Conservation (phyloP, 2,888 invertebrate species). For the Tuberolachnus salignus region DNA sequence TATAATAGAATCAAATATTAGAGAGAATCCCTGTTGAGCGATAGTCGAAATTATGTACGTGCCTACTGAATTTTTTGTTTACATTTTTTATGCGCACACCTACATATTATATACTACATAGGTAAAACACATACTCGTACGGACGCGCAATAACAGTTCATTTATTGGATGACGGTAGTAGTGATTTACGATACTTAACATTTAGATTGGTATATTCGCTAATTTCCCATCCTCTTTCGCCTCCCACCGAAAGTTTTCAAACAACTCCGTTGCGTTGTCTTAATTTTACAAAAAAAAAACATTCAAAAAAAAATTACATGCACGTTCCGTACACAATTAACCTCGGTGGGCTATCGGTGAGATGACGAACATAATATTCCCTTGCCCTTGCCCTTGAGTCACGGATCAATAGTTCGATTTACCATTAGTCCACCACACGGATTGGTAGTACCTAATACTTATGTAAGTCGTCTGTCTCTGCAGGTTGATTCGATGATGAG, state of each 20-base stretch:
- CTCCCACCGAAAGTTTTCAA: too few species aligned
- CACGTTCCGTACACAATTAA: not conserved
- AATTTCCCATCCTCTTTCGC: too few species aligned
- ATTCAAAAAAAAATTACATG: too few species aligned
- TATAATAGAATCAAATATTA: constrained; percentile 9
- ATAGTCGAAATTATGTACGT: not conserved
- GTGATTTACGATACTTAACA: too few species aligned
- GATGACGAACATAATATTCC: constrained; percentile 34
- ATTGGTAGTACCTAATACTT: not conserved
- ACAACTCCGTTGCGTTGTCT: too few species aligned
- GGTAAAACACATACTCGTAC: not conserved
- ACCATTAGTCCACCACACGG: not conserved
- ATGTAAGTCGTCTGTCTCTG: constrained; percentile 23
- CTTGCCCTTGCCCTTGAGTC: constrained; percentile 53
- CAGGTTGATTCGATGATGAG: constrained; percentile 19
- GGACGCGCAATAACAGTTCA: not conserved
- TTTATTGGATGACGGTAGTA: not conserved
- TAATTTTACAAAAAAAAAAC: too few species aligned
- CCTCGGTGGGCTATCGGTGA: constrained; percentile 3
- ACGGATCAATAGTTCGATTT: constrained; percentile 43
- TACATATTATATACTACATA: too few species aligned
- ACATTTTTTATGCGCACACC: not conserved
- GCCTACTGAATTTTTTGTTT: not conserved
- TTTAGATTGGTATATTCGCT: too few species aligned
- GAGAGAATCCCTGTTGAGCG: not conserved